Percentiles rank a stretch among this genome's conserved stretches.
Conservation (phyloP, 2,113 vertebrate species). For the Crotophaga sulcirostris region DNA sequence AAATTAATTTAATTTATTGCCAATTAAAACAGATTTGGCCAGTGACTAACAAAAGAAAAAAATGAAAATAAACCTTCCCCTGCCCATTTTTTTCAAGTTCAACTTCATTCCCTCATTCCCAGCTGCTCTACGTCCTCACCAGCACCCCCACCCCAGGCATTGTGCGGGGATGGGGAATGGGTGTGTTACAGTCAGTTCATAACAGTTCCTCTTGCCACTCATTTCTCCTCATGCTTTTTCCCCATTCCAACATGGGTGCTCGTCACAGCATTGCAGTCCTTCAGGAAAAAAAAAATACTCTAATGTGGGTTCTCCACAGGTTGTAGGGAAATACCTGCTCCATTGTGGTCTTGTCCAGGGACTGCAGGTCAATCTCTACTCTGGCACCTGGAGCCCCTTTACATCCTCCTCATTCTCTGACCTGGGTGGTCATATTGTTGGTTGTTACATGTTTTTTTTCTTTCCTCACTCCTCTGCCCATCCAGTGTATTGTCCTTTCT, state of each 20-base stretch:
- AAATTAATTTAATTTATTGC: not conserved
- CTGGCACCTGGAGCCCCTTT: not conserved
- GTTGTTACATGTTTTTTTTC: not conserved
- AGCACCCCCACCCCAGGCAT: accelerated
- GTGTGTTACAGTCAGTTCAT: not conserved
- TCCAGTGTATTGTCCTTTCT: not conserved
- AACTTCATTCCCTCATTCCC: not conserved
- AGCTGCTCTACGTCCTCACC: not conserved
- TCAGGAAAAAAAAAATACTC: too few species aligned
- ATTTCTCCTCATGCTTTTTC: not conserved
- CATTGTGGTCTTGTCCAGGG: not conserved
- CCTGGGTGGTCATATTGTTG: not conserved
- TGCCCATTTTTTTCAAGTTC: not conserved
- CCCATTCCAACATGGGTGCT: too few species aligned
- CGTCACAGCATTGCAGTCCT: too few species aligned
- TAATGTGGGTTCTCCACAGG: not conserved
- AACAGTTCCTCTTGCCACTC: not conserved
- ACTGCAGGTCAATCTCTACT: not conserved
- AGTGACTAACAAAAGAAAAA: not conserved
- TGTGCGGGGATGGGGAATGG: accelerated
- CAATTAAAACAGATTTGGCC: not conserved
- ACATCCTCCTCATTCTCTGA: not conserved
- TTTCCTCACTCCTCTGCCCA: not conserved
- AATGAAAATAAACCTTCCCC: not conserved
- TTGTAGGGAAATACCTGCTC: not conserved